Conservation (phyloP, 2,888 invertebrate genomes). For the Megalurothrips usitatus region DNA sequence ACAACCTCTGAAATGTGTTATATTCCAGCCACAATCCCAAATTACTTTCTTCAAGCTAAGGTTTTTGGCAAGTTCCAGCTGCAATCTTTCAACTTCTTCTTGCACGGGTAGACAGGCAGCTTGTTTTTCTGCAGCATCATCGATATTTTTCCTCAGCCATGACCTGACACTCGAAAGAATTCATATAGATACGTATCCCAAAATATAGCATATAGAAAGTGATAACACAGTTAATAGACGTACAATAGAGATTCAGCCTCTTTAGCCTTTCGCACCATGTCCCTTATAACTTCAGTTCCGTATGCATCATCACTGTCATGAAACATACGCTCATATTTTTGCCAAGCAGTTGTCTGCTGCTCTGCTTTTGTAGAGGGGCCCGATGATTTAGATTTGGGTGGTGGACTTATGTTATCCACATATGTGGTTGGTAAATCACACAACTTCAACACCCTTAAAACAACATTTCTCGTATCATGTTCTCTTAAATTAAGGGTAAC, state of each 20-base stretch:
- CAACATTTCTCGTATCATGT: slow-evolving; percentile 63
- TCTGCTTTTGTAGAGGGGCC: slow-evolving; percentile 40
- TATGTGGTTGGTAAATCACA: slow-evolving; percentile 85
- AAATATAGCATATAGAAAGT: not conserved
- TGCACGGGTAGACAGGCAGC: slow-evolving; percentile 62
- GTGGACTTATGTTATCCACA: slow-evolving; percentile 63
- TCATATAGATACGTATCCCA: not conserved
- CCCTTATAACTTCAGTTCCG: slow-evolving; percentile 53
- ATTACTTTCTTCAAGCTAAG: slow-evolving; percentile 58
- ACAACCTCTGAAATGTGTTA: slow-evolving; percentile 85
- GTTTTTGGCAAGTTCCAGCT: slow-evolving; percentile 54
- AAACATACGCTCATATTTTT: slow-evolving; percentile 19
- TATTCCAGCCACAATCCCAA: slow-evolving; percentile 85
- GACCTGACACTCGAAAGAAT: slow-evolving; percentile 49
- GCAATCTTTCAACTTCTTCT: slow-evolving; percentile 68
- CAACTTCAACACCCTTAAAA: slow-evolving; percentile 69
- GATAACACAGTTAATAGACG: not conserved
- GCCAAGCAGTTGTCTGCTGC: slow-evolving; percentile 28
- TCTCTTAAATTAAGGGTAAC: slow-evolving; percentile 70
- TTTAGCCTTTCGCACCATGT: slow-evolving; percentile 48
- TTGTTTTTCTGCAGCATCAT: slow-evolving; percentile 61
- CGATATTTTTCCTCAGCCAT: slow-evolving; percentile 70
- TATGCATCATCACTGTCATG: slow-evolving; percentile 45
- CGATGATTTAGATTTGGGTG: slow-evolving; percentile 40
- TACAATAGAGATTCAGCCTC: slow-evolving; percentile 44